phyloP scores from a whole-genome alignment of 2,888 invertebrate genomes.

The Limnephilus marmoratus region DNA sequence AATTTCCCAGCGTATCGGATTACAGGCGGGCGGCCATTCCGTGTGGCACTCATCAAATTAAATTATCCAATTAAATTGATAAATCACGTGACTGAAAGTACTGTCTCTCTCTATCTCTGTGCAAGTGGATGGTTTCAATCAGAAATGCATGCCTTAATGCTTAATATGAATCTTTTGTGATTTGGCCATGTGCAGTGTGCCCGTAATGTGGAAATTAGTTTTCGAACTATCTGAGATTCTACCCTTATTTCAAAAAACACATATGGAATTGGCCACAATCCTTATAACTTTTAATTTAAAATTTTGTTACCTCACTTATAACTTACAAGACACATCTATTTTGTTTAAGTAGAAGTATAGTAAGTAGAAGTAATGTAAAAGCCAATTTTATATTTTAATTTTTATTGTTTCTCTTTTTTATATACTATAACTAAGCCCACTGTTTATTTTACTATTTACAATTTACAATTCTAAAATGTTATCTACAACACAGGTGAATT shows the following conservation, averaged over 20 bases:
- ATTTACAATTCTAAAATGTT: no score
- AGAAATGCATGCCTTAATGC: neutral
- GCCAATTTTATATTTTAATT: no score
- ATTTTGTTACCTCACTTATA: no score
- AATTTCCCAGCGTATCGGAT: constrained; percentile 66
- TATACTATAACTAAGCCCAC: no score
- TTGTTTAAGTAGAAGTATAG: no score
- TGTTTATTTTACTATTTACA: no score
- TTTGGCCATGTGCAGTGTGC: neutral
- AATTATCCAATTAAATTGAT: constrained; percentile 66
- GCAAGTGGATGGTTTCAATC: constrained; percentile 25
- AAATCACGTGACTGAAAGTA: constrained; percentile 63
- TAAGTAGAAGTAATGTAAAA: no score
- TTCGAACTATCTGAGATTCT: neutral
- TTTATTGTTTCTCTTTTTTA: no score
- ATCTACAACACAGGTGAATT: no score
- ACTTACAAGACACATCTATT: no score
- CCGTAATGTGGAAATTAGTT: neutral
- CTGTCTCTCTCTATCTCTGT: constrained; percentile 12
- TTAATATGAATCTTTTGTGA: neutral
- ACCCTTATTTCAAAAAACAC: neutral
- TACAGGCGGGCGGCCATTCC: constrained; percentile 59
- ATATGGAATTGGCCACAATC: no score
- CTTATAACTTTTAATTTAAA: no score
- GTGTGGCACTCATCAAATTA: constrained; percentile 58